Conservation (phyloP, 37 sponge, comb jelly and placozoan species). For the Amphimedon queenslandica region DNA sequence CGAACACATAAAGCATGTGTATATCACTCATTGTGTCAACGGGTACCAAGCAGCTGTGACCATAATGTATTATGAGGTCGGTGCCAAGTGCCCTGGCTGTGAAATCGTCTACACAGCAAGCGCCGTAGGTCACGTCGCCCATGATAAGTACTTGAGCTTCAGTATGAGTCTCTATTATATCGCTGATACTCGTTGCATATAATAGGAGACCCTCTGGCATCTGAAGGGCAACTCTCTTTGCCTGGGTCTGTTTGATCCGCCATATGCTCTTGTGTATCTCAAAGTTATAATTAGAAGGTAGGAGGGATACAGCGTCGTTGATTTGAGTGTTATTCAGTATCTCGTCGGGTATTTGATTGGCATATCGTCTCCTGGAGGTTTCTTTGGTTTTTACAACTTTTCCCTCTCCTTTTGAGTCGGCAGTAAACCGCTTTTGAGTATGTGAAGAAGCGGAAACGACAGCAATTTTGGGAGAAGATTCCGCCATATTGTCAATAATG, state of each 20-base stretch:
- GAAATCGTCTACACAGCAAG: conserved; percentile 97
- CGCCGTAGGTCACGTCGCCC: conserved; percentile 98
- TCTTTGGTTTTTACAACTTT: too few species aligned
- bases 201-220: conserved; percentile 94
- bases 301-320: conserved; percentile 57
- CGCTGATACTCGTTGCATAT: conserved; percentile 80
- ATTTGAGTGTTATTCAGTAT: conserved; percentile 63
- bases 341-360: conserved; percentile 66
- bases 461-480: too few species aligned
- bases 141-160: conserved; percentile 79
- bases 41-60: conserved; percentile 93
- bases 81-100: conserved; percentile 87
- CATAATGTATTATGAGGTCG: conserved; percentile 92
- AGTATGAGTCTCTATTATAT: conserved; percentile 81
- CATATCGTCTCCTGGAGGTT: conserved; percentile 44
- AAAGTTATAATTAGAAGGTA: conserved; percentile 96
- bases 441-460: too few species aligned
- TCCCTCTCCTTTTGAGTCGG: too few species aligned
- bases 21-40: conserved; percentile 78
- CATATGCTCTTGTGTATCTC: conserved; percentile 94
- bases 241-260: conserved; percentile 48
- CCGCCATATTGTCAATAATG: too few species aligned
- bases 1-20: conserved; percentile 92
- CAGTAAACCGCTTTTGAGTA: too few species aligned
- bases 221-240: conserved; percentile 85